Evolutionary conservation across 2,797 vertebrate species (phyloP).

Genomic region (Distichodus sexfasciatus): DNA sequence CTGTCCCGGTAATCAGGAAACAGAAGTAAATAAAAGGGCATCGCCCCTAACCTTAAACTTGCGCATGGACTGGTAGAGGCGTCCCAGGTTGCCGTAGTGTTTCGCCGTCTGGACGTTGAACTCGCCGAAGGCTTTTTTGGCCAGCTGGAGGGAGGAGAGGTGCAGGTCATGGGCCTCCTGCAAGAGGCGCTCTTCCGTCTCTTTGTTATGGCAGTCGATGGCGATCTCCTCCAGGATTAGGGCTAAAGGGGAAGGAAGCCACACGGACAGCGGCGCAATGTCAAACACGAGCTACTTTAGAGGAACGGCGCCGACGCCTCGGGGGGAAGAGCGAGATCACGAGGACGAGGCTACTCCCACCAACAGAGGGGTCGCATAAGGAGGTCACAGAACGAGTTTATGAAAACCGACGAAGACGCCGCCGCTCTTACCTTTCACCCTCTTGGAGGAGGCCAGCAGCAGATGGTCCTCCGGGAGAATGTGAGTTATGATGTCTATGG

Average conservation of each 20-base stretch:
- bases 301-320: neutral
- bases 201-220: slow-evolving; percentile 99
- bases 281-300: too few relatives aligned
- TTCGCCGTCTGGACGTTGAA: slow-evolving; percentile 99
- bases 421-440: slow-evolving; percentile 89
- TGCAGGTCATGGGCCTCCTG: slow-evolving; percentile 98
- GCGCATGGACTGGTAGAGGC: slow-evolving; percentile 98
- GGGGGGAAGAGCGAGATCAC: neutral
- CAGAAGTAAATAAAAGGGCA: neutral
- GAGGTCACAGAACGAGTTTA: too few relatives aligned
- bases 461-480: slow-evolving; percentile 99
- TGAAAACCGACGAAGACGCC: neutral
- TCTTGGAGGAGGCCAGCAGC: slow-evolving; percentile 95
- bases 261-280: neutral
- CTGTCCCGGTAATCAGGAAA: too few relatives aligned
- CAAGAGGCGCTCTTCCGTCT: slow-evolving; percentile 94
- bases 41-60: slow-evolving; percentile 97
- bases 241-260: slow-evolving; percentile 65
- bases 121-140: slow-evolving; percentile 98
- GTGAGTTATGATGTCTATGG: slow-evolving; percentile 99
- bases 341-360: neutral
- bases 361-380: slow-evolving; percentile 16
- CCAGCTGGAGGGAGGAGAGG: slow-evolving; percentile 93
- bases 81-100: slow-evolving; percentile 97
- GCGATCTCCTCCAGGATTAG: slow-evolving; percentile 98